Conservation (phyloP, 2,113 vertebrate genomes). For the Thamnaconus septentrionalis region DNA sequence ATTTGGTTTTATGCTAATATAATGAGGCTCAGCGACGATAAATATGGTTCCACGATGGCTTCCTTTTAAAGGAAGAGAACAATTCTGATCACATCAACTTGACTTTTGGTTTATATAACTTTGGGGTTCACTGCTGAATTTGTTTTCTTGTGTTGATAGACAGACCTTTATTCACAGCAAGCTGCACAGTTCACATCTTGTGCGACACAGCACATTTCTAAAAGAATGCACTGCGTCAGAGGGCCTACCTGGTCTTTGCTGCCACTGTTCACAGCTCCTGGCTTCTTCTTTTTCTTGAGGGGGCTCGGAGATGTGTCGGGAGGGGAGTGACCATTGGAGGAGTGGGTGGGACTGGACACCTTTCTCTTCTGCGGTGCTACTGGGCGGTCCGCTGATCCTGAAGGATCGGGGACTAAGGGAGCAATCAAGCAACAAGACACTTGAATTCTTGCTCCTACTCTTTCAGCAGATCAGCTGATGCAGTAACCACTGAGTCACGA, state of each 20-base stretch:
- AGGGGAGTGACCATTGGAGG: constrained; percentile 96
- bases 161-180: too few species aligned
- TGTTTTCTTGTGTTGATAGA: too few species aligned
- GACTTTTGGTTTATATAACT: too few species aligned
- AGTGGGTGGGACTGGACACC: constrained; percentile 93
- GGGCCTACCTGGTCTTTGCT: constrained; percentile 94
- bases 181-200: background rate
- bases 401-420: constrained; percentile 80
- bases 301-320: constrained; percentile 91
- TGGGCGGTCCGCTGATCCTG: constrained; percentile 83
- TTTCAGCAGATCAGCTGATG: too few species aligned
- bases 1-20: too few species aligned
- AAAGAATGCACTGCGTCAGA: background rate
- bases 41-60: too few species aligned
- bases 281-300: constrained; percentile 99
- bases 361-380: constrained; percentile 88
- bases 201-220: too few species aligned
- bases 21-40: too few species aligned
- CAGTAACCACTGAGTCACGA: too few species aligned
- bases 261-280: constrained; percentile 86
- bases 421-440: constrained; percentile 7
- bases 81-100: too few species aligned
- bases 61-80: too few species aligned
- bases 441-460: background rate
- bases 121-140: too few species aligned